phyloP scores from a whole-genome alignment of 2,797 vertebrate species.

The Hyperoplus immaculatus region DNA sequence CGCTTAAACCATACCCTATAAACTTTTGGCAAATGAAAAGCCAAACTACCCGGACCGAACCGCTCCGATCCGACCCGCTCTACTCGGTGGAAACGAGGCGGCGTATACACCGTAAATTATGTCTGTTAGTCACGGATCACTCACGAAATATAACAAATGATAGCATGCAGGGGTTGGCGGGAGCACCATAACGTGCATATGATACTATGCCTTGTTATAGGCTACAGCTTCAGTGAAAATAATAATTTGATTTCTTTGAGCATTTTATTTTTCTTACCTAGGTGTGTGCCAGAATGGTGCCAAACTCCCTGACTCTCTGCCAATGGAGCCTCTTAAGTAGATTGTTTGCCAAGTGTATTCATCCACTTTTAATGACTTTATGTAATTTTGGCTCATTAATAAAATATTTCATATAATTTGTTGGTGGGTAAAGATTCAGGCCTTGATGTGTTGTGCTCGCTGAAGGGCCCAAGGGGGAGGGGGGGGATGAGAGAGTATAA shows the following conservation, averaged over 20 bases:
- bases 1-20: no score
- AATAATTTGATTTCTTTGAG: constrained; percentile 29
- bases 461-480: constrained; percentile 64
- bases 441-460: constrained; percentile 73
- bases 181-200: constrained; percentile 21
- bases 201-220: constrained; percentile 18
- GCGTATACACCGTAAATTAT: constrained; percentile 33
- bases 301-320: constrained; percentile 70
- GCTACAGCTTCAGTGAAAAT: constrained; percentile 38
- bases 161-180: constrained; percentile 16
- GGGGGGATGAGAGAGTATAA: constrained; percentile 62
- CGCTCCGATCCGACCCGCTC: no score
- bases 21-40: no score
- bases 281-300: constrained; percentile 67
- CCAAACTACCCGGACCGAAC: no score
- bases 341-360: constrained; percentile 74
- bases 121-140: constrained; percentile 36
- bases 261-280: constrained; percentile 44
- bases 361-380: constrained; percentile 86
- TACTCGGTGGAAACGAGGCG: not conserved
- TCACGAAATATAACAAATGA: constrained; percentile 46
- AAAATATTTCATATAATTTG: constrained; percentile 81
- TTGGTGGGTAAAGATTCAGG: constrained; percentile 71
- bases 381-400: constrained; percentile 84
- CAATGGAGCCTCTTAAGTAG: constrained; percentile 64